phyloP scores from a whole-genome alignment of 2,888 invertebrate genomes.

The Cheilosia soror region DNA sequence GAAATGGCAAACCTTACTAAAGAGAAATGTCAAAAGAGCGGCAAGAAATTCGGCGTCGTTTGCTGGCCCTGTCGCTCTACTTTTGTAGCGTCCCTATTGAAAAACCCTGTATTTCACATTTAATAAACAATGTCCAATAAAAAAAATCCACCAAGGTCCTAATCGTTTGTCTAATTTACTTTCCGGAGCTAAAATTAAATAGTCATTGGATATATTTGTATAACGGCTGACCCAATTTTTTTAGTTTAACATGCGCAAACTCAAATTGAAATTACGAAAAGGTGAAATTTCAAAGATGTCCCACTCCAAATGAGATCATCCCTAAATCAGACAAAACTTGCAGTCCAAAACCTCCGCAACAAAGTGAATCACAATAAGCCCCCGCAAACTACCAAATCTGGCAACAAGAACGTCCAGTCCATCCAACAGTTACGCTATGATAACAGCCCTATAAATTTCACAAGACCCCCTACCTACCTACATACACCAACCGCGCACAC shows the following conservation, averaged over 20 bases:
- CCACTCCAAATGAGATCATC: conserved; percentile 62
- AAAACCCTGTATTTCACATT: too few relatives aligned
- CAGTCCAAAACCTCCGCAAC: conserved; percentile 22
- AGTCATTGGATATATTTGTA: background rate
- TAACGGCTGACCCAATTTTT: conserved; percentile 47
- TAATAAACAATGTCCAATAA: too few relatives aligned
- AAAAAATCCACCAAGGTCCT: too few relatives aligned
- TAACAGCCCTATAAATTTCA: conserved; percentile 63
- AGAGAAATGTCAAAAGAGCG: too few relatives aligned
- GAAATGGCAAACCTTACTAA: too few relatives aligned
- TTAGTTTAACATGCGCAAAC: background rate
- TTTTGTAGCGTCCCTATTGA: too few relatives aligned
- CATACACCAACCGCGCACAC: background rate
- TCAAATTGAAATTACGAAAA: background rate
- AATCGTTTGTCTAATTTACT: too few relatives aligned
- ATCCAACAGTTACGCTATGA: conserved; percentile 32
- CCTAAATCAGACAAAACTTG: conserved; percentile 17
- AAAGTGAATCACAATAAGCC: conserved; percentile 38
- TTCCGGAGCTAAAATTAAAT: too few relatives aligned
- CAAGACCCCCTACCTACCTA: conserved; percentile 17
- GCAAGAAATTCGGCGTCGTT: too few relatives aligned
- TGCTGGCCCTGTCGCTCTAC: too few relatives aligned
- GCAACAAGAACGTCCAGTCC: conserved; percentile 2
- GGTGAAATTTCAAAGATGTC: conserved; percentile 43
- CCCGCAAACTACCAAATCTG: conserved; percentile 51